phyloP scores from a whole-genome alignment of 2,888 invertebrate genomes.

The Synergus umbraculus region DNA sequence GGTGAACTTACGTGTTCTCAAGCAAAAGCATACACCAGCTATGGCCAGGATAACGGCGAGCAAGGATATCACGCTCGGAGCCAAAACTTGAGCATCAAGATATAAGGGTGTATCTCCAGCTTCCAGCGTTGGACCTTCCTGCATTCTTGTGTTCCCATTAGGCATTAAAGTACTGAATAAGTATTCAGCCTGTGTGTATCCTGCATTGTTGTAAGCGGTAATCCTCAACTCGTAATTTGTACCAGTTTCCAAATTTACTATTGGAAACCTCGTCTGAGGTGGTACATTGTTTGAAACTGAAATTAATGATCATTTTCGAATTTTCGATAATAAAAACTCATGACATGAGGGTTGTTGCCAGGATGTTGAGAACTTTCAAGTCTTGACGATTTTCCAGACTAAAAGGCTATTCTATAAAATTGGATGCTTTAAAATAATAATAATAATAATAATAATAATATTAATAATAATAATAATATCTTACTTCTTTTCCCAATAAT shows the following conservation, averaged over 20 bases:
- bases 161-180: slow-evolving; percentile 80
- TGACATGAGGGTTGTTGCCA: not conserved
- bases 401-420: too few relatives aligned
- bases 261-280: slow-evolving; percentile 77
- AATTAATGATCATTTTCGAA: slow-evolving; percentile 38
- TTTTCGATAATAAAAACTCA: not conserved
- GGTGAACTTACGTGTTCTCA: slow-evolving; percentile 78
- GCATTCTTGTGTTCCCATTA: slow-evolving; percentile 76
- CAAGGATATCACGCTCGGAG: slow-evolving; percentile 78
- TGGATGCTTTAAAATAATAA: too few relatives aligned
- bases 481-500: too few relatives aligned
- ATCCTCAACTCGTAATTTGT: slow-evolving; percentile 79
- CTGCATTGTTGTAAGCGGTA: slow-evolving; percentile 83
- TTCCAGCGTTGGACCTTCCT: slow-evolving; percentile 67
- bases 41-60: slow-evolving; percentile 80
- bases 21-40: slow-evolving; percentile 80
- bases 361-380: not conserved
- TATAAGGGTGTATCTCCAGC: slow-evolving; percentile 74
- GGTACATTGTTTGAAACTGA: slow-evolving; percentile 79
- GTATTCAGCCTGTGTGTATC: slow-evolving; percentile 81
- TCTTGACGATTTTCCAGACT: too few relatives aligned
- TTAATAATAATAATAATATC: too few relatives aligned
- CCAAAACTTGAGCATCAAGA: slow-evolving; percentile 78
- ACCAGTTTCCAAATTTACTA: slow-evolving; percentile 79
- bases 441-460: too few relatives aligned